These are phyloP conservation scores for Hyla sarda DNA, from an alignment of 2,113 vertebrate species.

Conservation along the genomic window DNA sequence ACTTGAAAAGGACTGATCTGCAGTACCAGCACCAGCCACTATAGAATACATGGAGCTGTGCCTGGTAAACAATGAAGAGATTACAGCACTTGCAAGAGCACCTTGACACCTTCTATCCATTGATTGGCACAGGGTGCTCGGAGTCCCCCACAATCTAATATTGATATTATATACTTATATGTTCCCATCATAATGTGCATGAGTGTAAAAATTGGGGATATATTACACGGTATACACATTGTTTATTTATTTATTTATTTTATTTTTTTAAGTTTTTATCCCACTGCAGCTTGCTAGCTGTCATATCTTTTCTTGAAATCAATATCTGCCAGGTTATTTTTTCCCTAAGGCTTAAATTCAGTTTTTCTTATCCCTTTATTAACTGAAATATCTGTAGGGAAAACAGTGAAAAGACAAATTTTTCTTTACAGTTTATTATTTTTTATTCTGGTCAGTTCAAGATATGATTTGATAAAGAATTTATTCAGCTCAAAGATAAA, in stretches of 20 bases:
- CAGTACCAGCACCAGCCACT: no score
- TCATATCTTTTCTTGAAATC: not conserved
- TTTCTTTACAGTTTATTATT: not conserved
- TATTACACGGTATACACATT: no score
- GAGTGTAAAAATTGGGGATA: not conserved
- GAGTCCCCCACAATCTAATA: no score
- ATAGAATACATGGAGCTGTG: no score
- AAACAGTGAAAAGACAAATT: conserved; percentile 9
- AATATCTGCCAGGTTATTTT: conserved; percentile 29
- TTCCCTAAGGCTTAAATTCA: not conserved
- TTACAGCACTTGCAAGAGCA: no score
- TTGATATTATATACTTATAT: not conserved
- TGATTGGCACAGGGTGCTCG: no score
- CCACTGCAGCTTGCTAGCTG: not conserved
- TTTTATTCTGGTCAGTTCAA: not conserved
- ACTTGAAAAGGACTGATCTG: no score
- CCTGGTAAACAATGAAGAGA: no score
- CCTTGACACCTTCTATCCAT: no score
- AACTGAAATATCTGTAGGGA: conserved; percentile 16
- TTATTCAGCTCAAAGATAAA: not conserved
- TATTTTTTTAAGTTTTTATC: not conserved
- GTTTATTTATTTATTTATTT: no score
- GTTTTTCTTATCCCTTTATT: conserved; percentile 23
- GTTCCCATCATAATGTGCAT: not conserved
- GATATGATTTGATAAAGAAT: not conserved